Evolutionary conservation across 2,113 vertebrate species (phyloP).

Genomic region (Elgaria multicarinata): DNA sequence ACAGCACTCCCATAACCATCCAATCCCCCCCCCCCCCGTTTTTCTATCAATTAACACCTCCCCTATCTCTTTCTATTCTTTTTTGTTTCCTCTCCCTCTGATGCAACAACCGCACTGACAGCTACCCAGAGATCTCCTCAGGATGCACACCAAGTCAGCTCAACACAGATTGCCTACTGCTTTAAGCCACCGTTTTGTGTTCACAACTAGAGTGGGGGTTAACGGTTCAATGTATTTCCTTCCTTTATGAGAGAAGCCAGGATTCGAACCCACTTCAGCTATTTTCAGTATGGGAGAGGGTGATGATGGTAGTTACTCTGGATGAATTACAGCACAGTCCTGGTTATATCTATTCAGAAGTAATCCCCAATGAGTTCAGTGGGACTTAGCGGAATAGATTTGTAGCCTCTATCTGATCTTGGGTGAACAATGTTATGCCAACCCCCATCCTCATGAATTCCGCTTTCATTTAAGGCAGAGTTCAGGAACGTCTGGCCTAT

Average conservation of each 20-base stretch:
- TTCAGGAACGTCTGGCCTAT: not conserved
- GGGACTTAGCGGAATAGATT: not conserved
- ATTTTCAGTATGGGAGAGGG: not conserved
- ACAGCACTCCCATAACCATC: too few species aligned
- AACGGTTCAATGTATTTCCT: not conserved
- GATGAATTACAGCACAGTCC: not conserved
- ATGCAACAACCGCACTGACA: too few species aligned
- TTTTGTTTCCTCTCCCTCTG: not conserved
- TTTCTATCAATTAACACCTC: not conserved
- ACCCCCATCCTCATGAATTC: not conserved
- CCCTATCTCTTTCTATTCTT: not conserved
- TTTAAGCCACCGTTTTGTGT: not conserved
- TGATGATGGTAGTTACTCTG: not conserved
- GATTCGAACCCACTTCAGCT: not conserved
- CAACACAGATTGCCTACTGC: not conserved
- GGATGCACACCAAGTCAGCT: not conserved
- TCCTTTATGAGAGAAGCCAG: not conserved
- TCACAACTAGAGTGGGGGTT: not conserved
- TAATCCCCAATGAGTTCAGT: not conserved
- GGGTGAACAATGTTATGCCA: too few species aligned
- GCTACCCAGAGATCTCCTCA: not conserved
- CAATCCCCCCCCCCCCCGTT: not conserved
- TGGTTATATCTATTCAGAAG: not conserved
- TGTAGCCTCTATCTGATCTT: not conserved
- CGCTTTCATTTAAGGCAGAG: not conserved